phyloP scores from a whole-genome alignment of 2,113 vertebrate species.

The Abramis brama region DNA sequence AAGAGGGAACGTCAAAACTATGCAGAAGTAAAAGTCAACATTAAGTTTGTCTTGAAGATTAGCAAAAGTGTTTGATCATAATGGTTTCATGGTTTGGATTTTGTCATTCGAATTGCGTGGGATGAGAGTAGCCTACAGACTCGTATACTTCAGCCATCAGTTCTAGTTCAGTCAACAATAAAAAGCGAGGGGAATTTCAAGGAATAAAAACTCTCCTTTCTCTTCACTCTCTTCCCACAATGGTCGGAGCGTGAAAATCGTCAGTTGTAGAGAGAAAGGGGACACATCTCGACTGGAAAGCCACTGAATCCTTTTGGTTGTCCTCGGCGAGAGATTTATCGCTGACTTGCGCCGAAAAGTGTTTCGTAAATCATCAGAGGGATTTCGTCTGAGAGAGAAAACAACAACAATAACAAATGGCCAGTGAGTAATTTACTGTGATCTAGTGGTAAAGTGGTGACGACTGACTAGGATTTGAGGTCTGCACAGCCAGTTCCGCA shows the following conservation, averaged over 20 bases:
- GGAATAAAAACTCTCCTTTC: slow-evolving; percentile 53
- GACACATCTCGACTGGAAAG: slow-evolving; percentile 43
- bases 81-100: neutral
- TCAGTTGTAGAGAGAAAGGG: slow-evolving; percentile 52
- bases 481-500: slow-evolving; percentile 82
- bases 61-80: neutral
- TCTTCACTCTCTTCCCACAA: slow-evolving; percentile 52
- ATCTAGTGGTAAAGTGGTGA: slow-evolving; percentile 67
- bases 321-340: slow-evolving; percentile 57
- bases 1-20: neutral
- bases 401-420: slow-evolving; percentile 62
- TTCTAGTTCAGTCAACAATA: slow-evolving; percentile 46
- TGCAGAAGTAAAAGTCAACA: neutral
- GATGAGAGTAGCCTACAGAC: slow-evolving; percentile 24
- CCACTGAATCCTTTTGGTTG: slow-evolving; percentile 38
- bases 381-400: slow-evolving; percentile 59
- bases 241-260: slow-evolving; percentile 62
- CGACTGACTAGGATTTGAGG: slow-evolving; percentile 67
- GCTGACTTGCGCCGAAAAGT: slow-evolving; percentile 43
- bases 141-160: slow-evolving; percentile 27
- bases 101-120: neutral
- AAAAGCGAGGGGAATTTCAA: slow-evolving; percentile 50
- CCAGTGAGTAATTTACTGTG: slow-evolving; percentile 69
- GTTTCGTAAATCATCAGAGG: slow-evolving; percentile 20
- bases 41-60: neutral